phyloP scores from a whole-genome alignment of 1,140 invertebrate species.

The Neocloeon triangulifer region DNA sequence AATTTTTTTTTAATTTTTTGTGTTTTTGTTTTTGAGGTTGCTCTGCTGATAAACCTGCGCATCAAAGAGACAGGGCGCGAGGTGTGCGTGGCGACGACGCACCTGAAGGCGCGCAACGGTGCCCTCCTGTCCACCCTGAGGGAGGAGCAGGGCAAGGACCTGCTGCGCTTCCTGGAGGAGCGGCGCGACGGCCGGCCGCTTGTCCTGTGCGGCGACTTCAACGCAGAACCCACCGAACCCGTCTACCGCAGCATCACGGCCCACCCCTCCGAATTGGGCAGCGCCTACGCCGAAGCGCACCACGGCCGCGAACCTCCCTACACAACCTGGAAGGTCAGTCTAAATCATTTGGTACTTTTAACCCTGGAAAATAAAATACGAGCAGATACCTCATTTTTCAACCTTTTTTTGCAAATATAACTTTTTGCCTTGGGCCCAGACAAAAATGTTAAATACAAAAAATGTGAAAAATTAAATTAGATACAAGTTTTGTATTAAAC shows the following conservation, averaged over 20 bases:
- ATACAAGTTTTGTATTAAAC: too few relatives aligned
- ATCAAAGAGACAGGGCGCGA: conserved; percentile 26
- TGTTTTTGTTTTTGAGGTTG: too few relatives aligned
- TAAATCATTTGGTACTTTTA: too few relatives aligned
- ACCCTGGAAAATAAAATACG: too few relatives aligned
- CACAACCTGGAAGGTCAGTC: conserved; percentile 60
- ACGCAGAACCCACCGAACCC: conserved; percentile 49
- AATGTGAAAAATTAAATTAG: too few relatives aligned
- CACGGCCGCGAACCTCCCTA: conserved; percentile 32
- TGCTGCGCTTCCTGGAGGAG: conserved; percentile 27
- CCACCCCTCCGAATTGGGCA: conserved; percentile 15
- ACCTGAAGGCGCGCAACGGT: conserved; percentile 51
- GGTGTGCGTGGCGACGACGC: conserved; percentile 47
- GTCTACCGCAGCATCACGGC: conserved; percentile 35
- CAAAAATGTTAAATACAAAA: too few relatives aligned
- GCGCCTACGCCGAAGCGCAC: too few relatives aligned
- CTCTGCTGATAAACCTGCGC: conserved; percentile 29
- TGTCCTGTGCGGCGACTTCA: conserved; percentile 55
- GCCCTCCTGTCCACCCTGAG: conserved; percentile 41
- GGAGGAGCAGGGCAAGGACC: conserved; percentile 50
- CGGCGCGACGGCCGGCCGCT: conserved; percentile 22
- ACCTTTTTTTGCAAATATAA: too few relatives aligned
- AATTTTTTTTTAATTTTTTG: too few relatives aligned
- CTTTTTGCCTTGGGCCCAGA: too few relatives aligned
- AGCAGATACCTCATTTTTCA: too few relatives aligned